These are phyloP conservation scores for Teleogryllus occipitalis DNA, from an alignment of 1,140 invertebrate species.

Conservation along the genomic window DNA sequence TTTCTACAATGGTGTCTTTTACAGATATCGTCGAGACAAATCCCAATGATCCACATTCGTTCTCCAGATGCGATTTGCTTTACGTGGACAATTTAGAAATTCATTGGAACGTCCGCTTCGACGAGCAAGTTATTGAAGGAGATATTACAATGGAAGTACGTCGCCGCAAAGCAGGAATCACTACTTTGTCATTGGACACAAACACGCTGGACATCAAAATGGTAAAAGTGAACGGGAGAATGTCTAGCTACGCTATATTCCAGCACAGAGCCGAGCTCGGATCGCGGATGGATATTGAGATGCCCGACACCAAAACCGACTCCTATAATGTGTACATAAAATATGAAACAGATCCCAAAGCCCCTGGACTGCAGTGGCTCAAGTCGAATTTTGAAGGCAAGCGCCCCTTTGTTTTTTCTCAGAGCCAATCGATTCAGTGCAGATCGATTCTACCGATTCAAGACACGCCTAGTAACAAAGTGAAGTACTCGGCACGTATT, in stretches of 20 bases:
- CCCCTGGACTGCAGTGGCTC: background rate
- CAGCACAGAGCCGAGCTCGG: background rate
- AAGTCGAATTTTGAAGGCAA: background rate
- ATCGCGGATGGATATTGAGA: background rate
- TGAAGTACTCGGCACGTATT: background rate
- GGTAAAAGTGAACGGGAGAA: background rate
- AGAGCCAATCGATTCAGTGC: background rate
- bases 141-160: background rate
- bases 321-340: background rate
- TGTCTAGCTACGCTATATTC: background rate
- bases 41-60: background rate
- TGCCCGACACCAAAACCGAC: background rate
- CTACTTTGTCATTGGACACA: background rate
- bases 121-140: background rate
- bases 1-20: background rate
- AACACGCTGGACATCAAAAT: background rate
- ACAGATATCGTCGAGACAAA: background rate
- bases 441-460: background rate
- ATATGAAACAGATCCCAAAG: background rate
- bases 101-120: background rate
- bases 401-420: background rate
- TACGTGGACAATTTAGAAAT: background rate
- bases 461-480: background rate
- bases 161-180: background rate
- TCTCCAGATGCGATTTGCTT: background rate